A percentile compares a stretch with the other conserved stretches of the same genome.
These are phyloP conservation scores for Actinernus sp. DNA, from an alignment of 92 coral and sea anemone species.

Conservation along the genomic window DNA sequence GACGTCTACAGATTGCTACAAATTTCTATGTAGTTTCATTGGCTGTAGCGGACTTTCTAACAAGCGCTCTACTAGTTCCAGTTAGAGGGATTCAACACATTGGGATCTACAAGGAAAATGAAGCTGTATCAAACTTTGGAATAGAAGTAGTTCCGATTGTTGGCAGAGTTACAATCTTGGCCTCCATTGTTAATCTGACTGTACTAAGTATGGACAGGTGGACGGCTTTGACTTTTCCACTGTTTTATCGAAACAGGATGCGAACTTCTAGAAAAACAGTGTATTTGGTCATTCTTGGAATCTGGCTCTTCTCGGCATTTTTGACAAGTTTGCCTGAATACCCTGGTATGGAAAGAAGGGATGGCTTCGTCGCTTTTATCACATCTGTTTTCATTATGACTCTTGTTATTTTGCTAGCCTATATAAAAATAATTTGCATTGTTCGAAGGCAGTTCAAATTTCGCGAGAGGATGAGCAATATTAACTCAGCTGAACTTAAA, in stretches of 20 bases:
- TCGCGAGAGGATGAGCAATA: too few relatives aligned
- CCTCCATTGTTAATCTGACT: conserved; percentile 59
- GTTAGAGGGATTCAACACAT: conserved; percentile 63
- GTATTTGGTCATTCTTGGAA: conserved; percentile 17
- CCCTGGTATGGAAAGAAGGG: conserved; percentile 46
- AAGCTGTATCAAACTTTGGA: not conserved
- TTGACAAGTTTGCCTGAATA: conserved; percentile 54
- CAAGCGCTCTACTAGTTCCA: conserved; percentile 60
- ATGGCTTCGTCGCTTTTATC: conserved; percentile 46
- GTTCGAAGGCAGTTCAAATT: conserved; percentile 30
- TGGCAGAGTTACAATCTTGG: conserved; percentile 63
- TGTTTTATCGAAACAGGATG: conserved; percentile 54
- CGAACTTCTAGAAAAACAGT: conserved; percentile 30
- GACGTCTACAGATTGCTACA: conserved; percentile 63
- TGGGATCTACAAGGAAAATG: conserved; percentile 8
- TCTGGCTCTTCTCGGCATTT: conserved; percentile 47
- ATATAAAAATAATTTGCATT: not conserved
- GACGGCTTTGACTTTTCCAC: conserved; percentile 60
- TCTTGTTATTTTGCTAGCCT: conserved; percentile 24
- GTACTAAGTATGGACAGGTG: conserved; percentile 62
- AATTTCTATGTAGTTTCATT: conserved; percentile 68
- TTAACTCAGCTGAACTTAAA: too few relatives aligned
- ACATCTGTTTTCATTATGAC: conserved; percentile 62
- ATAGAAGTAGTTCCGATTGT: conserved; percentile 19
- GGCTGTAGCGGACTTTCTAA: conserved; percentile 64